Evolutionary conservation across 2,888 invertebrate genomes (phyloP), one percentile per base, ranked within the genome.

Genomic region (Amorpha juglandis): DNA sequence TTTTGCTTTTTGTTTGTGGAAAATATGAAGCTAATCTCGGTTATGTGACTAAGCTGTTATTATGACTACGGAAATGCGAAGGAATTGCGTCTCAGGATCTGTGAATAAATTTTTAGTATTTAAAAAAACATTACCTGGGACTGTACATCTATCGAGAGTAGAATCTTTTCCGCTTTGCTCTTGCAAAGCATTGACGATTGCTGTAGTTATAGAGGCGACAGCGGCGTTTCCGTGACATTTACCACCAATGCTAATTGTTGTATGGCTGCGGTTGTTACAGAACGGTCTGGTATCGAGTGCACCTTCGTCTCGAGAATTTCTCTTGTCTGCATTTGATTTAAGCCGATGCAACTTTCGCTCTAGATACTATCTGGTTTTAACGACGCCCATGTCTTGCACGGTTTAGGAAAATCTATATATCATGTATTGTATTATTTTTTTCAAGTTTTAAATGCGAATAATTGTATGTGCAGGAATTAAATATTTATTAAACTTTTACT

Each of bases 251-350:
- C 89, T 91, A 91, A 90, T 91, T 85, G 86, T 86, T 79, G 77
- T 74, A 72, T 74, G 77, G 75, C 74, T 80, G 81, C 83, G 82
- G 82, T 83, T 82, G 86, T 87, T 84, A 86, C 81, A 81, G 78
- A 77, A 78, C 73, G 76, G 80, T 74, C 82, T 79, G 71, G 79
- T 82, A 85, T 86, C 83, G 85, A 88, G 86, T 86, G 84, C 81
- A 79, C 85, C 84, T 77, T 78, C 75, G 74, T 76, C 58, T 42
- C 75, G 74, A 72, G 80, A 81, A 84, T 86, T 86, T 87, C 85
- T 84, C 86, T 81, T 80, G 84, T 82, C 84, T 85, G 84, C 87
- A 83, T 87, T 86, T 87, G 88, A 90, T 90, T 88, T 84, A 83
- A 84, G 76, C 78, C 84, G 83, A 80, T 85, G 84, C 87, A 86